phyloP scores from a whole-genome alignment of 1,140 invertebrate species.

The Micrasema longulum region DNA sequence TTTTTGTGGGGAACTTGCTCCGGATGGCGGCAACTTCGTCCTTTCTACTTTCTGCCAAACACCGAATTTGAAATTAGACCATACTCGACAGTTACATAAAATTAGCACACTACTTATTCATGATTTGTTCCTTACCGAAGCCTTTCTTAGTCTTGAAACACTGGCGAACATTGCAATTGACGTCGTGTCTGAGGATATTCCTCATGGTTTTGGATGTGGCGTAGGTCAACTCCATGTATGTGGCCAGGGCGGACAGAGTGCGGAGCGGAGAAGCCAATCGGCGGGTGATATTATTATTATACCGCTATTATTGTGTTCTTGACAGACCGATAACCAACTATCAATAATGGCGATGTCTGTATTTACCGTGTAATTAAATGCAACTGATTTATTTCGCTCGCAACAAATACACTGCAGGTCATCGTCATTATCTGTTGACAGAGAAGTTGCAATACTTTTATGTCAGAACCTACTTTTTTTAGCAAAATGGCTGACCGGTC shows the following conservation, averaged over 20 bases:
- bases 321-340: neutral
- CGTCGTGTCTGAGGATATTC: slow-evolving; percentile 64
- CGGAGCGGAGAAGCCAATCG: neutral
- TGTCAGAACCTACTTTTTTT: too few species aligned
- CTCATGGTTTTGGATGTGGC: slow-evolving; percentile 58
- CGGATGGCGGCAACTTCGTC: slow-evolving; percentile 72
- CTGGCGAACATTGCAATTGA: slow-evolving; percentile 66
- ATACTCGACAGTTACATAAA: neutral
- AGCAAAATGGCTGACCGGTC: too few species aligned
- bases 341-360: slow-evolving; percentile 5
- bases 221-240: slow-evolving; percentile 46
- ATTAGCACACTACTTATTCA: neutral
- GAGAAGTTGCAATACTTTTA: too few species aligned
- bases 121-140: slow-evolving; percentile 61
- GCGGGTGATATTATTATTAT: neutral
- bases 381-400: neutral
- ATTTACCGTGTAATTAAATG: neutral
- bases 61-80: slow-evolving; percentile 10
- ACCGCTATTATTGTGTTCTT: neutral
- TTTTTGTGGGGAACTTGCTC: slow-evolving; percentile 72
- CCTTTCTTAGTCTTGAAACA: slow-evolving; percentile 65
- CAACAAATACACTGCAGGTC: neutral
- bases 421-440: too few species aligned
- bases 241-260: neutral
- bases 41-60: slow-evolving; percentile 68